Base-by-base conservation (phyloP, 2,888 invertebrate genomes). In the Palloptera scutellata region DNA sequence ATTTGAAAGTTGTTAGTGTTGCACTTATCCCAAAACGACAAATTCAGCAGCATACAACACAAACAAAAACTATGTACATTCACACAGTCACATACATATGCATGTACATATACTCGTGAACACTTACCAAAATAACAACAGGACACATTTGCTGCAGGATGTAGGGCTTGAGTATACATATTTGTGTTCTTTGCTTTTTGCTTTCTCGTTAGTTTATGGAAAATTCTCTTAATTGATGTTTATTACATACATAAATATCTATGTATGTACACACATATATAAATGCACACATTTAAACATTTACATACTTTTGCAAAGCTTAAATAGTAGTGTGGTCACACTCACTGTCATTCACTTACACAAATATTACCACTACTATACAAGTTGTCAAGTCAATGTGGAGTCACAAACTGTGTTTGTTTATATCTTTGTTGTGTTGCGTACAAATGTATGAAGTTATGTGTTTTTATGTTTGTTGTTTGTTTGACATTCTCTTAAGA, bases 221-320 rank as follows among this genome's bases (percentile, higher is more conserved):
- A 62, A 61, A 61, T 51, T 61, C 61, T 66, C 66, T 61, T 66
- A 66, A 66, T 66, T 66, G 66, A 66, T 66, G 66, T 66, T 66
- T 66, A 61, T 66, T 61, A 51, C 66, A 43, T 45, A 66, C 51
- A 60, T 17, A 19, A 8, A 15, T 19, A 48, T 48, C 2, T 4
- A 30, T 30, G 6, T 30, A n/a, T n/a, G n/a, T n/a, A n/a, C n/a
- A 12, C 45, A 45, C 45, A 45, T 13, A 45, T 13, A 45, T 13
- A 13, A 45, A 10, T 13, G 13, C 45, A 45, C 45, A 10, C 45
- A 45, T 45, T 13, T n/a, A 45, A 45, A 15, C 48, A 13, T 1
- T n/a, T 8, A 17, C 19, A 53, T 17, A 17, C 12, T 12, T 53
- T 15, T 17, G 6, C 17, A 53, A 53, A 19, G 17, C 17, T 8